Conservation (phyloP, 2,797 vertebrate genomes). For the Enteromius anoplus region DNA sequence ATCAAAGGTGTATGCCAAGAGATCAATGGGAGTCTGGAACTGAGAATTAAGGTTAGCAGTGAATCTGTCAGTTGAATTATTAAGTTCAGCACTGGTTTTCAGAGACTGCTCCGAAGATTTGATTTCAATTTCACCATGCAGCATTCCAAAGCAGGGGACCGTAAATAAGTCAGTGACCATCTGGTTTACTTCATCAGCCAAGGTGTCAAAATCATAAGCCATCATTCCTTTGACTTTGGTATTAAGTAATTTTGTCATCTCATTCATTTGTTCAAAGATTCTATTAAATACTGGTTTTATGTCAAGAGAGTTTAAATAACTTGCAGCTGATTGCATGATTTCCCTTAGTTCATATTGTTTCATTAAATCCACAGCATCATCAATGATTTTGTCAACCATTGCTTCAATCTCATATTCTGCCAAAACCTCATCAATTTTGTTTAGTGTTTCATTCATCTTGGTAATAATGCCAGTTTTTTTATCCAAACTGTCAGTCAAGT, state of each 20-base stretch:
- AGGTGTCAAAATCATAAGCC: constrained; percentile 83
- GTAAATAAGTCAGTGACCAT: constrained; percentile 78
- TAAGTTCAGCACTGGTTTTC: constrained; percentile 77
- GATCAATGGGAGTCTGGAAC: constrained; percentile 78
- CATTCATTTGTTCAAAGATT: constrained; percentile 71
- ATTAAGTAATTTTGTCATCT: constrained; percentile 77
- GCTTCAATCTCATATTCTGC: constrained; percentile 82
- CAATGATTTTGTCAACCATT: constrained; percentile 78
- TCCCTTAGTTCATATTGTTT: constrained; percentile 84
- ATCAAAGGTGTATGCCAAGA: constrained; percentile 81
- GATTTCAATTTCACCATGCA: constrained; percentile 83
- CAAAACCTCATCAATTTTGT: constrained; percentile 77
- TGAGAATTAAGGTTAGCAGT: constrained; percentile 79
- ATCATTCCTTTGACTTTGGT: constrained; percentile 81
- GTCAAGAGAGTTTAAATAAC: constrained; percentile 77
- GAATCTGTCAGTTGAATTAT: constrained; percentile 84
- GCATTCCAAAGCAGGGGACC: constrained; percentile 88
- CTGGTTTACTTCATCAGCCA: constrained; percentile 79
- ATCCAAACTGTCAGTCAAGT: constrained; percentile 74
- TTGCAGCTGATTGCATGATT: constrained; percentile 74
- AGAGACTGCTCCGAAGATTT: constrained; percentile 83
- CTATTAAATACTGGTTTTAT: constrained; percentile 76
- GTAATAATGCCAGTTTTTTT: constrained; percentile 78
- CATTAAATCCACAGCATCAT: constrained; percentile 81
- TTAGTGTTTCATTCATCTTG: constrained; percentile 75